These are phyloP conservation scores for Catocala nupta DNA, from an alignment of 2,888 invertebrate species.

Conservation along the genomic window DNA sequence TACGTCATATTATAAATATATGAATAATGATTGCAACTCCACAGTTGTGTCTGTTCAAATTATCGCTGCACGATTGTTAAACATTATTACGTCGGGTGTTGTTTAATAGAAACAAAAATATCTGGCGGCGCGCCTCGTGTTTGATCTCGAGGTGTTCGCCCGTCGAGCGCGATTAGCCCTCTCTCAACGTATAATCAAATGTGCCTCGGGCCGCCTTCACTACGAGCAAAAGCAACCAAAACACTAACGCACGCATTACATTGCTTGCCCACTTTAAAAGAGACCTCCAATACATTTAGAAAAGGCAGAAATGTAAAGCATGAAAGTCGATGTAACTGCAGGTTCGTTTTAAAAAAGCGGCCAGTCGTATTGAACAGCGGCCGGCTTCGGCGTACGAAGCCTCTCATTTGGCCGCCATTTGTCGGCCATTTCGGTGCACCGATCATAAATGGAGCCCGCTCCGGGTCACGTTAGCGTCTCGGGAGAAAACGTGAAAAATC, in stretches of 20 bases:
- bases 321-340: constrained; percentile 15
- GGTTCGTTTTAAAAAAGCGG: constrained; percentile 66
- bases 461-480: constrained; percentile 84
- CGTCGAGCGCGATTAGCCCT: constrained; percentile 87
- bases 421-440: constrained; percentile 86
- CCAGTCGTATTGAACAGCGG: constrained; percentile 73
- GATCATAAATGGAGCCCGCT: constrained; percentile 86
- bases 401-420: constrained; percentile 87
- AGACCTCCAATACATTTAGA: not conserved
- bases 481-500: constrained; percentile 85
- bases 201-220: constrained; percentile 79
- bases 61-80: constrained; percentile 88
- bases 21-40: constrained; percentile 52
- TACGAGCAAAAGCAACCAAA: constrained; percentile 46
- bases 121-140: constrained; percentile 87
- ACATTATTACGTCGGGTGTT: constrained; percentile 88
- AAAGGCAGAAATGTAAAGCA: constrained; percentile 46
- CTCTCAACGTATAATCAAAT: constrained; percentile 87
- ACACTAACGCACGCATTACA: constrained; percentile 49
- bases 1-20: not conserved
- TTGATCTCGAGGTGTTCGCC: constrained; percentile 88
- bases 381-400: constrained; percentile 82
- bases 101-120: constrained; percentile 88
- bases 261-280: constrained; percentile 44
- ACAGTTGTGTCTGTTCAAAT: constrained; percentile 71